Conservation (phyloP, 2,888 invertebrate genomes). For the Megamerina dolium region DNA sequence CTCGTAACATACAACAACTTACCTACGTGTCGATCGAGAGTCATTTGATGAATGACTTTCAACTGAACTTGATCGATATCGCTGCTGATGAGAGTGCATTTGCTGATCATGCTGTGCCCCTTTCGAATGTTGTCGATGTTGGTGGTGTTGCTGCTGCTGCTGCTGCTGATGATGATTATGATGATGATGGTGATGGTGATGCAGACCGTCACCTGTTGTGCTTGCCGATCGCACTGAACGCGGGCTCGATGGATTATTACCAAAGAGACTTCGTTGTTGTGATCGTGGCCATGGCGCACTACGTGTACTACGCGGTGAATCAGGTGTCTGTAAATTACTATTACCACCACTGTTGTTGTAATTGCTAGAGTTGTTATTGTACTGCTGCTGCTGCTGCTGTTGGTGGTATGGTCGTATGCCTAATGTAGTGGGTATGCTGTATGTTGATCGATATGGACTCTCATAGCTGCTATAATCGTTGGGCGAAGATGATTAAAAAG, state of each 20-base stretch:
- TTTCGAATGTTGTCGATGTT: conserved; percentile 22
- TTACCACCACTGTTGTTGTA: conserved; percentile 27
- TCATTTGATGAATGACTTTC: conserved; percentile 88
- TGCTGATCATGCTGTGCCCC: conserved; percentile 45
- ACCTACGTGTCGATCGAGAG: conserved; percentile 72
- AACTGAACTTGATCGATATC: conserved; percentile 71
- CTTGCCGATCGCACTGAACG: conserved; percentile 71
- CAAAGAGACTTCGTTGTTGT: conserved; percentile 70
- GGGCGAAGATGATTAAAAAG: background rate
- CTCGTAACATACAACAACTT: too few species aligned
- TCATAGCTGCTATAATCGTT: conserved; percentile 44
- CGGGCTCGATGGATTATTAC: conserved; percentile 69
- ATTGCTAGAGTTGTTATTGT: conserved; percentile 38
- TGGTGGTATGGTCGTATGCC: conserved; percentile 45
- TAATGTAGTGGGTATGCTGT: conserved; percentile 51
- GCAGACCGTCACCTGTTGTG: conserved; percentile 40
- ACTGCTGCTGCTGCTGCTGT: conserved; percentile 29
- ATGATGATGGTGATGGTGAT: conserved; percentile 38
- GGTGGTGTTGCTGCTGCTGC: conserved; percentile 28
- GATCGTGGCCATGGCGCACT: conserved; percentile 76
- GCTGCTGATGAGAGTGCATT: conserved; percentile 43
- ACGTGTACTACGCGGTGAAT: conserved; percentile 74
- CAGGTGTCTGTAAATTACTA: conserved; percentile 51
- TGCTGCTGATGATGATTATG: conserved; percentile 33
- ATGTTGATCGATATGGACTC: conserved; percentile 52